Conservation (phyloP, 2,888 invertebrate genomes). For the Lottia gigantea region DNA sequence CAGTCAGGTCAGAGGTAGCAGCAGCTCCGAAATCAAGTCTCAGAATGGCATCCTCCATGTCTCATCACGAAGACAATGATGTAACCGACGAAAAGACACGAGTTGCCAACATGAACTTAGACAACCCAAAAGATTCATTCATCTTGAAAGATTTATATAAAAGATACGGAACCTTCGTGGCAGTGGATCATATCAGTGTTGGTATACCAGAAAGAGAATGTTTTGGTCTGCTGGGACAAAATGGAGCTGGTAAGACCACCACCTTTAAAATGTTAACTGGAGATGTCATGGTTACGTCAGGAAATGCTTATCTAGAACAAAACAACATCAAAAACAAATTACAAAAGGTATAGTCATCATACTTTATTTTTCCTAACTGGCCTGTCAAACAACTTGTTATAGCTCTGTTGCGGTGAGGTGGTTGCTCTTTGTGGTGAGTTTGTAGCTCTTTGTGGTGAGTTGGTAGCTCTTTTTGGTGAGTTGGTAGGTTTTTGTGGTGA, state of each 20-base stretch:
- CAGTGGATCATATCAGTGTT: slow-evolving; percentile 54
- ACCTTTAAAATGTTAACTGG: slow-evolving; percentile 80
- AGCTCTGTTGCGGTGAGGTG: too few species aligned
- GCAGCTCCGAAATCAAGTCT: neutral
- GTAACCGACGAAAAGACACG: slow-evolving; percentile 55
- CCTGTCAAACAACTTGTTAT: neutral
- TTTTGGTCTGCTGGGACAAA: slow-evolving; percentile 84
- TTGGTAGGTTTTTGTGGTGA: too few species aligned
- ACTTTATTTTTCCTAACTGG: neutral
- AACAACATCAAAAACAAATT: slow-evolving; percentile 50
- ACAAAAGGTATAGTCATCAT: slow-evolving; percentile 39
- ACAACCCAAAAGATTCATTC: slow-evolving; percentile 47
- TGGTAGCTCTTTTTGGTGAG: too few species aligned
- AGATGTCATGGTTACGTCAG: slow-evolving; percentile 68
- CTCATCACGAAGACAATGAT: slow-evolving; percentile 59
- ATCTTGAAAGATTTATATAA: slow-evolving; percentile 74
- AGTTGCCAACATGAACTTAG: neutral
- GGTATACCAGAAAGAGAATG: slow-evolving; percentile 73
- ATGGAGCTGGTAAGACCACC: slow-evolving; percentile 90
- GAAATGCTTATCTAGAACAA: slow-evolving; percentile 72
- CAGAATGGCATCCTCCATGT: neutral
- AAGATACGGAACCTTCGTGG: slow-evolving; percentile 73
- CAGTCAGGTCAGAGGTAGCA: slow-evolving; percentile 19
- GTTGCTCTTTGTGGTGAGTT: too few species aligned
- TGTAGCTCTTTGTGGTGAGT: too few species aligned